Evolutionary conservation across 2,797 vertebrate genomes (phyloP).

Genomic region (Rhinatrema bivittatum): DNA sequence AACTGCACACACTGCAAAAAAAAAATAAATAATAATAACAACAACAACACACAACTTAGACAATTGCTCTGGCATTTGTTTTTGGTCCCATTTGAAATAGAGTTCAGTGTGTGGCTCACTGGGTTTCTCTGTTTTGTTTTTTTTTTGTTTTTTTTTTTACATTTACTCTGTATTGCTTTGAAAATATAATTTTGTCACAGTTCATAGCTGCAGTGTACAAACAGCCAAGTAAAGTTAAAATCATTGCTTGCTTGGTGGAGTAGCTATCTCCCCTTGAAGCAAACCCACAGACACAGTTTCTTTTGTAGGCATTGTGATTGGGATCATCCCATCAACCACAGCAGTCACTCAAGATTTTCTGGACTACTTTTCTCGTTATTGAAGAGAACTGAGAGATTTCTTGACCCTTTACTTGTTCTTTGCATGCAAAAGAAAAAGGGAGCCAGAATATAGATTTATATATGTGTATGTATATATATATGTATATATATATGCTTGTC

Average conservation of each 20-base stretch:
- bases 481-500: too few species aligned
- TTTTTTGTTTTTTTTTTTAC: conserved; percentile 40
- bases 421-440: conserved; percentile 36
- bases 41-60: too few species aligned
- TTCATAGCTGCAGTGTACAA: conserved; percentile 45
- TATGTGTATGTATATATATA: too few species aligned
- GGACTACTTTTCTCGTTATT: conserved; percentile 19
- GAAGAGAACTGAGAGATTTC: conserved; percentile 31
- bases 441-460: conserved; percentile 22
- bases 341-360: conserved; percentile 1
- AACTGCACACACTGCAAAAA: too few species aligned
- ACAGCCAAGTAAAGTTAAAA: conserved; percentile 45
- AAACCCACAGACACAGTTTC: conserved; percentile 23
- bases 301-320: conserved; percentile 17
- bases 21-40: too few species aligned
- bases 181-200: conserved; percentile 47
- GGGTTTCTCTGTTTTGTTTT: conserved; percentile 37
- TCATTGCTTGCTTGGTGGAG: conserved; percentile 37
- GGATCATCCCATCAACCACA: conserved; percentile 17
- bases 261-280: conserved; percentile 36
- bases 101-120: too few species aligned
- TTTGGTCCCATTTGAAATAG: too few species aligned
- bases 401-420: conserved; percentile 30
- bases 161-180: conserved; percentile 61
- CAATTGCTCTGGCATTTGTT: too few species aligned